Evolutionary conservation across 2,888 invertebrate species (phyloP).

Genomic region (Chelonus formosanus): DNA sequence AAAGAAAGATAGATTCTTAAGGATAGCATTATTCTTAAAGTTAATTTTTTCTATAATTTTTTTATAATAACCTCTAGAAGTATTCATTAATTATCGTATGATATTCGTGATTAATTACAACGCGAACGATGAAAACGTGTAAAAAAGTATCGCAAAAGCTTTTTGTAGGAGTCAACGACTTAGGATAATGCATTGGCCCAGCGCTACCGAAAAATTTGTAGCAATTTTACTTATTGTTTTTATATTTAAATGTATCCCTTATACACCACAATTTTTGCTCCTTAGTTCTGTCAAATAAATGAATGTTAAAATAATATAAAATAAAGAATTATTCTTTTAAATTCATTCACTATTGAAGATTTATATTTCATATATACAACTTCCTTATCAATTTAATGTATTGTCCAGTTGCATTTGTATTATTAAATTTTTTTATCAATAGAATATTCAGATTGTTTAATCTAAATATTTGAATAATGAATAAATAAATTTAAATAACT

Average conservation of each 20-base stretch:
- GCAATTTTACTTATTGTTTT: slow-evolving; percentile 3
- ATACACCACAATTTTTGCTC: too few species aligned
- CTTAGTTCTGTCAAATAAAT: slow-evolving; percentile 16
- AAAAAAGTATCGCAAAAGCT: slow-evolving; percentile 30
- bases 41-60: too few species aligned
- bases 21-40: too few species aligned
- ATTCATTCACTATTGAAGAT: too few species aligned
- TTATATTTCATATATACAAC: too few species aligned
- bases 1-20: too few species aligned
- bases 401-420: too few species aligned
- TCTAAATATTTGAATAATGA: too few species aligned
- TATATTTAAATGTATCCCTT: neutral
- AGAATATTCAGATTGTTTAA: too few species aligned
- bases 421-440: too few species aligned
- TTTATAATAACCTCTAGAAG: neutral
- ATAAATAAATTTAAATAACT: too few species aligned
- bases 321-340: slow-evolving; percentile 12
- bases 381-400: too few species aligned
- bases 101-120: neutral
- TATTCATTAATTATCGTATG: neutral
- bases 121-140: slow-evolving; percentile 11
- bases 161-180: slow-evolving; percentile 26
- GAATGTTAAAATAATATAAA: neutral
- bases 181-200: slow-evolving; percentile 18
- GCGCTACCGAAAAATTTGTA: slow-evolving; percentile 7